phyloP scores from a whole-genome alignment of 2,113 vertebrate species.

The Oophaga pumilio region DNA sequence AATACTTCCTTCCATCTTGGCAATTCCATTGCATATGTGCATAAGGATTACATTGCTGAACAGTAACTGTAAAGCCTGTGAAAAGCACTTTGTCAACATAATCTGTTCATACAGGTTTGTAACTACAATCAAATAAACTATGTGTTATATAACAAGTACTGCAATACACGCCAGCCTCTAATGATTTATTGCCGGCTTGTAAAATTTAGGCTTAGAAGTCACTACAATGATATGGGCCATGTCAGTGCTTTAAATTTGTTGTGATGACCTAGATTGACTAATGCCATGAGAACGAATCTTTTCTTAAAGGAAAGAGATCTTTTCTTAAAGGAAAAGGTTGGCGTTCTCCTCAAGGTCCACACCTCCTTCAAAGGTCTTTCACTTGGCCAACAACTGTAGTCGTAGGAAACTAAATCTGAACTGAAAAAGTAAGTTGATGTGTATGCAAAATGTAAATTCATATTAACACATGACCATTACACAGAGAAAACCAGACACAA shows the following conservation, averaged over 20 bases:
- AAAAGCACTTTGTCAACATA: slow-evolving; percentile 33
- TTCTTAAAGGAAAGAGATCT: neutral
- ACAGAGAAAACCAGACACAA: too few species aligned
- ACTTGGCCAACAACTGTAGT: too few species aligned
- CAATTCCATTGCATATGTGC: neutral
- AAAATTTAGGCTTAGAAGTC: neutral
- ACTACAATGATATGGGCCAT: neutral
- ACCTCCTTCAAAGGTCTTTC: too few species aligned
- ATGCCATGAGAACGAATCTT: neutral
- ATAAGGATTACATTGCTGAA: slow-evolving; percentile 23
- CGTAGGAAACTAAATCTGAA: too few species aligned
- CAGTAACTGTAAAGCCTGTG: slow-evolving; percentile 18
- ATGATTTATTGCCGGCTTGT: neutral
- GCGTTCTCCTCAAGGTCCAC: too few species aligned
- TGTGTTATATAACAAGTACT: neutral
- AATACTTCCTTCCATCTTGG: slow-evolving; percentile 5
- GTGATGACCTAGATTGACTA: neutral
- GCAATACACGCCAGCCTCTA: neutral
- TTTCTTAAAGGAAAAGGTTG: neutral
- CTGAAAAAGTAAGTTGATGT: too few species aligned
- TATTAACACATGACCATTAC: too few species aligned
- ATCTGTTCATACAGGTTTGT: slow-evolving; percentile 13
- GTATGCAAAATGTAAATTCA: too few species aligned
- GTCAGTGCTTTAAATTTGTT: neutral
- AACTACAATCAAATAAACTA: slow-evolving; percentile 12